These are phyloP conservation scores for Phoxinus phoxinus DNA, from an alignment of 2,113 vertebrate species.

Conservation along the genomic window DNA sequence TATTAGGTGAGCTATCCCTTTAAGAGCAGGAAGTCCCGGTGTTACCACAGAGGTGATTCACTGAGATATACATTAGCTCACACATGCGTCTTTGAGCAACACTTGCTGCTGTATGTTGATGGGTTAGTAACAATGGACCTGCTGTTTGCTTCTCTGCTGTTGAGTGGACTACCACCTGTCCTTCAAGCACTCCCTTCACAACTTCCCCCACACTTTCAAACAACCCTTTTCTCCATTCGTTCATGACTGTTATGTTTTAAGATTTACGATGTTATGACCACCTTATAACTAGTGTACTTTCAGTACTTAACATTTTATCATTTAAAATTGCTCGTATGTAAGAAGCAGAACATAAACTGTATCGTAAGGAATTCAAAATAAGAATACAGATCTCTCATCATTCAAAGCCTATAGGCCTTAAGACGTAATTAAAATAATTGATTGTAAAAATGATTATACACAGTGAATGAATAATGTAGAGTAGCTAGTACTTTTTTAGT, in stretches of 20 bases:
- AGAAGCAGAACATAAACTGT: not conserved
- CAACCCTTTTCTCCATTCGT: constrained; percentile 32
- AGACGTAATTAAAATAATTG: not conserved
- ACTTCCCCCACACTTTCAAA: constrained; percentile 59
- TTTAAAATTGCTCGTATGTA: not conserved
- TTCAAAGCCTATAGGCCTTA: not conserved
- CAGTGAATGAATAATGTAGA: not conserved
- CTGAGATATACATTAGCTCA: constrained; percentile 61
- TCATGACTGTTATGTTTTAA: constrained; percentile 7
- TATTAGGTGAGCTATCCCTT: constrained; percentile 1
- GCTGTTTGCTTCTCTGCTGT: constrained; percentile 70
- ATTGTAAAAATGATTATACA: not conserved
- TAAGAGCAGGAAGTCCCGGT: constrained; percentile 49
- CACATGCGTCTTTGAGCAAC: constrained; percentile 60
- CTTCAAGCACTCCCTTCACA: constrained; percentile 61
- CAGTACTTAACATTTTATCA: not conserved
- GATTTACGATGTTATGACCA: constrained; percentile 8
- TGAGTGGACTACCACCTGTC: constrained; percentile 78
- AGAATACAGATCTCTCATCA: not conserved
- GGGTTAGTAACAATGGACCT: constrained; percentile 69
- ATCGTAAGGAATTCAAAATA: not conserved
- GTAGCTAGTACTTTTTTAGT: not conserved
- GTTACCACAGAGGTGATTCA: constrained; percentile 40
- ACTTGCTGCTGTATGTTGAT: constrained; percentile 65
- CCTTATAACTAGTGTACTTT: constrained; percentile 1